Evolutionary conservation across 2,888 invertebrate species (phyloP).

Genomic region (Volucella bombylans): DNA sequence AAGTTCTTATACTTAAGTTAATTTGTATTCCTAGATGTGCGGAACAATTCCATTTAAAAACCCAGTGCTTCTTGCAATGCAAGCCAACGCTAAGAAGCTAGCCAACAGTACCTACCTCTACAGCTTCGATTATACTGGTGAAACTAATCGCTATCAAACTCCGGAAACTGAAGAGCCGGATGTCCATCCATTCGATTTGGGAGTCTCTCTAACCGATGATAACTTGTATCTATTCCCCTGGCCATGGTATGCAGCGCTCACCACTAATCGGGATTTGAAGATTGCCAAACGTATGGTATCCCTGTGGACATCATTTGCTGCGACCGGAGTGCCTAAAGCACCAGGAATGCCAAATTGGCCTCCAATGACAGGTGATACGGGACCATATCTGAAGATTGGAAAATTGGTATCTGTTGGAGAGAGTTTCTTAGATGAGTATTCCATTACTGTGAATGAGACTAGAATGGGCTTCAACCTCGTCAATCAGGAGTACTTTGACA

Average conservation of each 20-base stretch:
- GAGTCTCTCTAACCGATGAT: constrained; percentile 85
- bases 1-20: too few relatives aligned
- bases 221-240: constrained; percentile 84
- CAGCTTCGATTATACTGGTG: constrained; percentile 83
- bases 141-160: constrained; percentile 80
- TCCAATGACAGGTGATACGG: constrained; percentile 79
- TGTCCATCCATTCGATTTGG: constrained; percentile 82
- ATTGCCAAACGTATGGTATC: constrained; percentile 83
- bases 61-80: constrained; percentile 81
- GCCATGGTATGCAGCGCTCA: constrained; percentile 78
- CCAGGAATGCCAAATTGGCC: constrained; percentile 79
- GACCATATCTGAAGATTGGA: constrained; percentile 81
- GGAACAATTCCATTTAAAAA: constrained; percentile 8
- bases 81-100: constrained; percentile 80
- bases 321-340: constrained; percentile 79
- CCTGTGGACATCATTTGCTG: constrained; percentile 82
- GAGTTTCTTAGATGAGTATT: constrained; percentile 80
- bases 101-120: constrained; percentile 83
- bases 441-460: constrained; percentile 78
- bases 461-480: constrained; percentile 78
- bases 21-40: background rate
- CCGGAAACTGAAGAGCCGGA: constrained; percentile 79
- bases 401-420: constrained; percentile 77
- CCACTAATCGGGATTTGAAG: constrained; percentile 80
- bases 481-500: constrained; percentile 79